Evolutionary conservation across 2,888 invertebrate genomes (phyloP).

Genomic region (Ceratothoa steindachneri): DNA sequence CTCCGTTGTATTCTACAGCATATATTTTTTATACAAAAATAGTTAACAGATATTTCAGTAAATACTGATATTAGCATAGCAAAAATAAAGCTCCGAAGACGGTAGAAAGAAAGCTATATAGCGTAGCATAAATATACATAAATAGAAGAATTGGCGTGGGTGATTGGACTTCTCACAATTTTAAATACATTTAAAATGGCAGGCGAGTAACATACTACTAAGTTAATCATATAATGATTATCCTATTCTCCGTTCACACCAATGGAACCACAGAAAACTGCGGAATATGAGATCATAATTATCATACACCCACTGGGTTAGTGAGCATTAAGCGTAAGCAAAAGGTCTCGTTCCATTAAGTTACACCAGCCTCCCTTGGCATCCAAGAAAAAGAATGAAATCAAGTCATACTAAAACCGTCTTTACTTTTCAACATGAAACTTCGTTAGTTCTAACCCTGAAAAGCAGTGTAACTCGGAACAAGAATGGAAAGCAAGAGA

Average conservation of each 20-base stretch:
- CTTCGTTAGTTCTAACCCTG: neutral
- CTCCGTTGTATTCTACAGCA: slow-evolving; percentile 26
- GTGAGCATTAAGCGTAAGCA: slow-evolving; percentile 9
- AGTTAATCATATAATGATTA: neutral
- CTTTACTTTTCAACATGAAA: neutral
- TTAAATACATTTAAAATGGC: neutral
- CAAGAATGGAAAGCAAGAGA: slow-evolving; percentile 28
- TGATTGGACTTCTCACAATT: neutral
- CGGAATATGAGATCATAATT: neutral
- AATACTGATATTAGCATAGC: slow-evolving; percentile 28
- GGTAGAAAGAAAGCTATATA: neutral
- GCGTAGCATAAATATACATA: neutral
- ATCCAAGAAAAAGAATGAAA: neutral
- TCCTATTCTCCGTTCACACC: neutral
- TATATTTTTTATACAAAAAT: slow-evolving; percentile 48
- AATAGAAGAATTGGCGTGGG: neutral
- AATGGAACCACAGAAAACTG: slow-evolving; percentile 2
- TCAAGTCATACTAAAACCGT: neutral
- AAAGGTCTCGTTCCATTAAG: neutral
- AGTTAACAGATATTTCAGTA: slow-evolving; percentile 44
- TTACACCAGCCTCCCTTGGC: neutral
- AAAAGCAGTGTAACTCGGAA: neutral
- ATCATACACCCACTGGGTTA: slow-evolving; percentile 3
- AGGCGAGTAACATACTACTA: neutral
- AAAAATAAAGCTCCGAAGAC: slow-evolving; percentile 20